These are phyloP conservation scores for Mesocentrotus franciscanus DNA, from an alignment of 53 echinoderm and acorn worm genomes.

Conservation along the genomic window DNA sequence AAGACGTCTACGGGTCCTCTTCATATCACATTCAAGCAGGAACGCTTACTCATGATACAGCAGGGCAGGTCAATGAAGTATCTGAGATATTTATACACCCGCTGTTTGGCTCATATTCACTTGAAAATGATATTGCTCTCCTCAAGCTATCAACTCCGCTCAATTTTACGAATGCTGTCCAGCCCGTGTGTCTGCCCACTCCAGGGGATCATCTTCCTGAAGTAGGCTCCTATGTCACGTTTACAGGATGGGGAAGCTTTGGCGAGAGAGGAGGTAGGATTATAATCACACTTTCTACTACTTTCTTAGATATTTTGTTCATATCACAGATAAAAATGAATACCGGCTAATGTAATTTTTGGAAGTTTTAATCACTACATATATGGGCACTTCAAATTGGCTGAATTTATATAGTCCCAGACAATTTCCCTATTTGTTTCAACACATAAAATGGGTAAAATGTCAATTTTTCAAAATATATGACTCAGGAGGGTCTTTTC, in stretches of 20 bases:
- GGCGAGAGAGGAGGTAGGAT: background rate
- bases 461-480: too few species aligned
- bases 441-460: too few species aligned
- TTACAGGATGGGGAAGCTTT: conserved; percentile 61
- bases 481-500: too few species aligned
- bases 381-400: background rate
- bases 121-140: conserved; percentile 50
- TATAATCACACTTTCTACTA: background rate
- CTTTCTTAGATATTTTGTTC: too few species aligned
- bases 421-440: too few species aligned
- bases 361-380: background rate
- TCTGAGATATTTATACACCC: background rate
- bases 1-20: too few species aligned
- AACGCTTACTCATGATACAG: background rate
- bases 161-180: conserved; percentile 42
- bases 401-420: background rate
- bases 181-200: conserved; percentile 56
- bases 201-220: background rate
- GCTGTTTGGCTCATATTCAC: background rate
- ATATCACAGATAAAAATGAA: too few species aligned
- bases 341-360: background rate
- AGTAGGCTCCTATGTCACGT: background rate
- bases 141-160: conserved; percentile 37
- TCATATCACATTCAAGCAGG: conserved; percentile 4
- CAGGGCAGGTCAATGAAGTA: conserved; percentile 17